Conservation (phyloP, 2,113 vertebrate genomes). For the Circaetus gallicus region DNA sequence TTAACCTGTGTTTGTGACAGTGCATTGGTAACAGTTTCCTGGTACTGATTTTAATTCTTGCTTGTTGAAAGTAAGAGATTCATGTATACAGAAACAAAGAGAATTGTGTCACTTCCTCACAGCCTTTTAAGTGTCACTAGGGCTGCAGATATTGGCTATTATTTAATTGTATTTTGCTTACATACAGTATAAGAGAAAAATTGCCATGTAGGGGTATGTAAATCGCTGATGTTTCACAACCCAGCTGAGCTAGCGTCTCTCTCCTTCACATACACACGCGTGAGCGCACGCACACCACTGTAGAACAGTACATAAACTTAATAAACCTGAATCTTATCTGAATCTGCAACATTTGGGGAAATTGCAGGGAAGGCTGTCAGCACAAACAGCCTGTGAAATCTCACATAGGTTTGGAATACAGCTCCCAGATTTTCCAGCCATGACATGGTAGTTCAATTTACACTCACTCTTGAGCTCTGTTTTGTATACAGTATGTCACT, state of each 20-base stretch:
- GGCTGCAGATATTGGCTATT: slow-evolving; percentile 3
- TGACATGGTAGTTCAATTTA: slow-evolving; percentile 54
- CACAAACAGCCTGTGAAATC: slow-evolving; percentile 58
- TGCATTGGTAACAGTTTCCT: background rate
- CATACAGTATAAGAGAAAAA: slow-evolving; percentile 52
- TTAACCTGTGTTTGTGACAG: background rate
- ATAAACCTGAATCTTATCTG: slow-evolving; percentile 73
- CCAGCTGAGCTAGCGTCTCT: background rate
- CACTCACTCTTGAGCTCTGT: slow-evolving; percentile 6
- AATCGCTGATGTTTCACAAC: slow-evolving; percentile 44
- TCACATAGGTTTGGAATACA: slow-evolving; percentile 53
- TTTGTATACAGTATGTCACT: slow-evolving; percentile 35
- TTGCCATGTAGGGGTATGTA: slow-evolving; percentile 70
- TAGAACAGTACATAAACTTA: slow-evolving; percentile 51
- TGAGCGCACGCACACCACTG: background rate
- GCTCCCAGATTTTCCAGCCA: slow-evolving; percentile 30
- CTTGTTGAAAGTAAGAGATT: background rate
- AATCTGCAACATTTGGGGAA: slow-evolving; percentile 49
- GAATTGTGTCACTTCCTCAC: background rate
- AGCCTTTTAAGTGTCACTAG: background rate
- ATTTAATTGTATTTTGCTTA: slow-evolving; percentile 57
- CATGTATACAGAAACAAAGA: background rate
- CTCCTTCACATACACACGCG: background rate
- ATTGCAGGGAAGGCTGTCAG: slow-evolving; percentile 46
- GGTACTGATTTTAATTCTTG: background rate